Base-by-base conservation (phyloP, 2,888 invertebrate genomes). In the Caradrina kadenii region DNA sequence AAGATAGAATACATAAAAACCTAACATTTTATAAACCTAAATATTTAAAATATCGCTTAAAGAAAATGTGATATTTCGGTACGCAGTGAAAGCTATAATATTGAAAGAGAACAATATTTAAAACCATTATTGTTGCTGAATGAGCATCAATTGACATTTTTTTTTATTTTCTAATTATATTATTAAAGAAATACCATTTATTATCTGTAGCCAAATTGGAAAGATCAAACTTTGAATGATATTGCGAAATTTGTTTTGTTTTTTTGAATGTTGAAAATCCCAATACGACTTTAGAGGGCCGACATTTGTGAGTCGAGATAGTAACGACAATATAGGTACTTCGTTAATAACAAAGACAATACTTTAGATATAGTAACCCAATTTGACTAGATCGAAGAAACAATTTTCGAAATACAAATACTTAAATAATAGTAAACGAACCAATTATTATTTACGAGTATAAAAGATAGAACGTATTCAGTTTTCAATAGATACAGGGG, bases 351-450 rank as follows among this genome's bases (percentile, higher is more conserved):
- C 21, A n/a, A 62, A 10, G 19, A 11, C 6, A 76, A 77, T 79
- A 79, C 64, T 81, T 73, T 52, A n/a, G 39, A 39, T 45, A 55
- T 26, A 77, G 60, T 39, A 17, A 72, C 69, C 65, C 69, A 73
- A 80, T 82, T 67, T 80, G 82, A 81, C 82, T 81, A 81, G 82
- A 81, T 59, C 22, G 1, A 45, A 63, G 31, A 48, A 49, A 49
- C 22, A 1, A 74, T 39, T 45, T 56, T 73, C n/a, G 42, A 26
- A 58, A 21, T 31, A 45, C 17, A 19, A 31, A 65, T 15, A 45
- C 63, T 31, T 42, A 67, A 66, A 39, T 21, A 49, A 65, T 48
- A 65, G 48, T 48, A 13, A 21, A 45, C 45, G 45, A 17, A 17
- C 45, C 45, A 17, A 45, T 42, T 10, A 42, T 42, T 15, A 35